Evolutionary conservation across 2,888 invertebrate species (phyloP).

Genomic region (Melieria omissa): DNA sequence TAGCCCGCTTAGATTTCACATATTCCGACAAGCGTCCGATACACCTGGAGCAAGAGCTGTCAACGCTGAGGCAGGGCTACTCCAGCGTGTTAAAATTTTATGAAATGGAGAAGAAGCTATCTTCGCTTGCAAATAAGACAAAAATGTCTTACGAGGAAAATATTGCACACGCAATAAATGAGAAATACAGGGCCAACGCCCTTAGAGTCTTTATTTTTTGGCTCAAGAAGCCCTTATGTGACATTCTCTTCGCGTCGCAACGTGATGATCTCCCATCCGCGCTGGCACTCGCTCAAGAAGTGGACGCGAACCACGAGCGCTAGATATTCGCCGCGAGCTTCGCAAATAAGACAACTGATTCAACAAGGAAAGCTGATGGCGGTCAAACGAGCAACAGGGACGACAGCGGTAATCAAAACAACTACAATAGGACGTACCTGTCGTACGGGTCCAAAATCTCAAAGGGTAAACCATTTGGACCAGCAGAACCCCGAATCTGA

Average conservation of each 20-base stretch:
- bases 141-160: neutral
- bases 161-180: neutral
- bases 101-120: neutral
- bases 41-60: slow-evolving; percentile 8
- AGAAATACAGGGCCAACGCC: neutral
- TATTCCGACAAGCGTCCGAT: neutral
- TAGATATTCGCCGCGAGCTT: too few relatives aligned
- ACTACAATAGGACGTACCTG: too few relatives aligned
- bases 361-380: too few relatives aligned
- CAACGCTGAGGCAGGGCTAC: slow-evolving; percentile 24
- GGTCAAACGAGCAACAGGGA: too few relatives aligned
- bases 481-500: too few relatives aligned
- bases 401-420: too few relatives aligned
- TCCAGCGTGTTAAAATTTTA: slow-evolving; percentile 26
- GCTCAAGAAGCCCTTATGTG: neutral
- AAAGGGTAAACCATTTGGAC: too few relatives aligned
- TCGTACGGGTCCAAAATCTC: too few relatives aligned
- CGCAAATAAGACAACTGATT: too few relatives aligned
- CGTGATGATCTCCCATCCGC: neutral
- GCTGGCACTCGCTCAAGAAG: too few relatives aligned
- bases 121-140: neutral
- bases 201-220: neutral
- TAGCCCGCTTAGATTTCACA: neutral
- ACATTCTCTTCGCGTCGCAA: neutral
- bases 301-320: too few relatives aligned